Evolutionary conservation across 2,113 vertebrate species (phyloP), one percentile per base, ranked within the genome.

Genomic region (Meriones unguiculatus): DNA sequence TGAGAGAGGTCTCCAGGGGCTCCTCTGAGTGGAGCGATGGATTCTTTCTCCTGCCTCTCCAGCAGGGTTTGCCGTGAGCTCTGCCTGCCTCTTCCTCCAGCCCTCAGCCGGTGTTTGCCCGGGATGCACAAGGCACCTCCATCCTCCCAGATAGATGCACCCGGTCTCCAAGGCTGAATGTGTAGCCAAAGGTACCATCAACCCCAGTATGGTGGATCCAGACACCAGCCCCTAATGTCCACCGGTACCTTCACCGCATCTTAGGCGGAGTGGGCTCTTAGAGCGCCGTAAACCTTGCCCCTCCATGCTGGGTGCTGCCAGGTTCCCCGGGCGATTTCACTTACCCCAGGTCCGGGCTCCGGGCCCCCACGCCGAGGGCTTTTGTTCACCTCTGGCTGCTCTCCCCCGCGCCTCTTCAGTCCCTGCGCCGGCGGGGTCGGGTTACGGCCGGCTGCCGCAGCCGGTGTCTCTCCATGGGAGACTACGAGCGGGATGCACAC

Each of bases 381-480:
- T 97, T 98, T 96, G 97, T 97, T 97, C 91, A 52, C 95, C 62
- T 93, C 95, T 90, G 12, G 82, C 89, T 1, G 20, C 89, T 82
- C 18, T 93, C 18, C 46, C 25, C 35, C 1, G 76, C 22, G 89
- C 78, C 57, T 92, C 57, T 89, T 96, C 93, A 97, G 24, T 95
- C 77, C 77, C 78, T 7, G 52, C 20, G 65, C 87, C 17, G 41
- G 96, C 85, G 57, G 82, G 91, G 76, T 98, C 97, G 97, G 97
- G 86, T 97, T 94, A 88, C 96, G 13, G 82, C 95, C 3, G 64
- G 93, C 81, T 95, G 97, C 97, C n/a, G 90, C 72, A 69, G 67
- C 96, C 96, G 38, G 90, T 22, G 94, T 91, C 96, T 95, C 91
- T 97, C 90, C 98, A 98, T 97, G 95, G 95, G 93, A 92, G 81